Base-by-base conservation (phyloP, 1,140 invertebrate species). In the Lethrus apterus region DNA sequence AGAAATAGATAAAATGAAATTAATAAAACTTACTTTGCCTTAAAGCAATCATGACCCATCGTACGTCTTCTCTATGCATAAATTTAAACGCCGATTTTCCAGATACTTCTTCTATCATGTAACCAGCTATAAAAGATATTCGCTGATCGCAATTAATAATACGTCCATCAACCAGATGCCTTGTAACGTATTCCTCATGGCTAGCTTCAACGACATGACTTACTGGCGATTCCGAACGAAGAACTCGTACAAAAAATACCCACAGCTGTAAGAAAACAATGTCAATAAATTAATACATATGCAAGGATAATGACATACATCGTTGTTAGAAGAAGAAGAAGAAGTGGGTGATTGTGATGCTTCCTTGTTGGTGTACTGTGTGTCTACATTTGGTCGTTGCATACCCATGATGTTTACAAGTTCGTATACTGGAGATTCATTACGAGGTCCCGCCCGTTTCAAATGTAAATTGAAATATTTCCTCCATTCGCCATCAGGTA, bases 101-200 rank as follows among this genome's bases (percentile, higher is more conserved):
- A 15, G 76, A 74, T 5, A 93, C 84, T 69, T 92, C 88, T 40
- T 86, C 79, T 1, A 79, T 79, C 77, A 92, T 78, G 63, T 90
- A 90, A 1, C 89, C 89, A 19, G 87, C 84, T 1, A 90, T 81
- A 11, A 86, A 70, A 0, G 86, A 84, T 48, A 93, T 89, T 52
- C 88, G 76, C 51, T 91, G 86, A 67, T 93, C 89, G 46, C 83
- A 84, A 53, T 82, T 84, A 23, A 91, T 80, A 44, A 93, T 91
- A 42, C 81, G 73, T 1, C 88, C 88, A 62, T 91, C 86, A 13
- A 88, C 74, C 18, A 86, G 72, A 66, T 93, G 89, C 14, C 88
- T 69, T 0, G 89, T 92, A 10, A 84, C 75, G 61, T 92, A 93
- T 64, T 92, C 88, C 65, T 90, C 81, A 46, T 79, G 79, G 36